Percentiles rank a stretch among this genome's conserved stretches.
Conservation (phyloP, 1,140 invertebrate genomes). For the Leptopilina boulardi region DNA sequence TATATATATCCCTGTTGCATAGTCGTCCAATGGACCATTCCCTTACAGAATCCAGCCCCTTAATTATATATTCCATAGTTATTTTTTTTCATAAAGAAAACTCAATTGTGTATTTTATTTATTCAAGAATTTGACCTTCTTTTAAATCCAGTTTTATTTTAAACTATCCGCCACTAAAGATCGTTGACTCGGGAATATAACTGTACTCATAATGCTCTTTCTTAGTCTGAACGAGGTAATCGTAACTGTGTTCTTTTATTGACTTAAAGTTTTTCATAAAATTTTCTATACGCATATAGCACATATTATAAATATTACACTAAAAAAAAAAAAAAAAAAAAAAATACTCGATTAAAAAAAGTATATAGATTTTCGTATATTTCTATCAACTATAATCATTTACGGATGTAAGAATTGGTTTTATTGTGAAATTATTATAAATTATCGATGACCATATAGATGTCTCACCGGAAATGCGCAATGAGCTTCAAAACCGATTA, state of each 20-base stretch:
- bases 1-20: too few relatives aligned
- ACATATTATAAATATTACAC: too few relatives aligned
- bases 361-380: background rate
- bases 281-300: background rate
- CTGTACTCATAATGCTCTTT: slow-evolving; percentile 52
- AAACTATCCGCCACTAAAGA: slow-evolving; percentile 60
- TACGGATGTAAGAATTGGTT: background rate
- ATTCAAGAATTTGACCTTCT: slow-evolving; percentile 50
- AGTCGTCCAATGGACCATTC: too few relatives aligned
- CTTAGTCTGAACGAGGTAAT: background rate
- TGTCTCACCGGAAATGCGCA: slow-evolving; percentile 47
- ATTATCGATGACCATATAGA: slow-evolving; percentile 39
- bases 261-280: slow-evolving; percentile 44
- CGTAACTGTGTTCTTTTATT: slow-evolving; percentile 21
- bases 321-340: background rate
- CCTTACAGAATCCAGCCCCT: too few relatives aligned
- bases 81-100: background rate
- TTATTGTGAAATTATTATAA: slow-evolving; percentile 46
- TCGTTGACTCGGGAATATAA: slow-evolving; percentile 61
- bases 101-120: too few relatives aligned
- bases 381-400: background rate
- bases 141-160: slow-evolving; percentile 59
- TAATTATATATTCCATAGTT: background rate
- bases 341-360: background rate
- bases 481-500: slow-evolving; percentile 60